Conservation (phyloP, 2,888 invertebrate species). For the Conops quadrifasciatus region DNA sequence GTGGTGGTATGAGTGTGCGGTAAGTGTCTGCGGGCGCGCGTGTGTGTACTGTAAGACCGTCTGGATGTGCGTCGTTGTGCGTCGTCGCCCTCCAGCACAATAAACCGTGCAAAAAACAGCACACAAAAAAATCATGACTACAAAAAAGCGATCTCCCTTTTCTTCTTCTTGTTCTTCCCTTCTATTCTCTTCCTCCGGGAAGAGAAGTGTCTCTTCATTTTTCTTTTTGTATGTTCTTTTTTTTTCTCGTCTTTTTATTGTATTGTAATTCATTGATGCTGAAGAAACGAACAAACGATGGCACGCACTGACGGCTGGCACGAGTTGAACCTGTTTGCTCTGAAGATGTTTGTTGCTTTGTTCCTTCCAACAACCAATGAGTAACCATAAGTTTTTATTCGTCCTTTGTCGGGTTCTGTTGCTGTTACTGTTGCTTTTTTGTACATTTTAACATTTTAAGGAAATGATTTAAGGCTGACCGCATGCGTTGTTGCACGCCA, state of each 20-base stretch:
- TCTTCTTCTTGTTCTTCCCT: neutral
- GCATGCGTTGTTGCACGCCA: slow-evolving; percentile 6
- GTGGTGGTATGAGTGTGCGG: neutral
- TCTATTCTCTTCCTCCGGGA: neutral
- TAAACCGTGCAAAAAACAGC: neutral
- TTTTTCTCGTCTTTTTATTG: neutral
- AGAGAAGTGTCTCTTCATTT: neutral
- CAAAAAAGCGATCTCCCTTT: neutral
- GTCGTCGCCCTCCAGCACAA: neutral
- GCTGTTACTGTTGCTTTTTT: neutral
- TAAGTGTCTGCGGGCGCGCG: neutral
- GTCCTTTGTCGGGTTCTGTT: slow-evolving; percentile 20
- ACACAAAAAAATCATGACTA: neutral
- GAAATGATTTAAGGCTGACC: slow-evolving; percentile 25
- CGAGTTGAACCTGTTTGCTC: slow-evolving; percentile 32
- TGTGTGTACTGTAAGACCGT: neutral
- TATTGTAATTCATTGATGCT: neutral
- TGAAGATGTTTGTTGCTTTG: neutral
- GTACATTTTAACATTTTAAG: slow-evolving; percentile 10
- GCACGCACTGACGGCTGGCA: slow-evolving; percentile 30
- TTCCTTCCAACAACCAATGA: neutral
- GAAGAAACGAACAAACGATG: neutral
- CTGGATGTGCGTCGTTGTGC: no score
- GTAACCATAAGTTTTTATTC: no score
- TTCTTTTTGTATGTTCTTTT: neutral